These are phyloP conservation scores for Diloba caeruleocephala DNA, from an alignment of 2,888 invertebrate species.

Conservation along the genomic window DNA sequence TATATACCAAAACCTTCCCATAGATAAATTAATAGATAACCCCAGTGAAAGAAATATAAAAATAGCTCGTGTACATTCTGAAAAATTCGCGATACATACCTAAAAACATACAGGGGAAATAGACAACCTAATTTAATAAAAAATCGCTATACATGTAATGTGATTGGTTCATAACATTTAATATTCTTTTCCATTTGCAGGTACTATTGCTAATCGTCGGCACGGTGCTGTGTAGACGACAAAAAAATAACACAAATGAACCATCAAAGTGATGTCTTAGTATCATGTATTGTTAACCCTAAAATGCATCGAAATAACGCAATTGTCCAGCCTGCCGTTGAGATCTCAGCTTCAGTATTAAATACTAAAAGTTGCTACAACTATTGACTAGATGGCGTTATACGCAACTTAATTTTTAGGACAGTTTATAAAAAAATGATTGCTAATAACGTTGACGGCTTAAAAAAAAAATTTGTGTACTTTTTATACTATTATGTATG, in stretches of 20 bases:
- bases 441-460: too few species aligned
- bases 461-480: too few species aligned
- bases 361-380: constrained; percentile 10
- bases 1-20: too few species aligned
- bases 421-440: background rate
- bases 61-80: too few species aligned
- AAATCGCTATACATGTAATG: too few species aligned
- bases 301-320: constrained; percentile 39
- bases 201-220: constrained; percentile 40
- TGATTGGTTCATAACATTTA: too few species aligned
- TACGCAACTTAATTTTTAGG: background rate
- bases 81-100: too few species aligned
- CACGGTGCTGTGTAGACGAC: constrained; percentile 13
- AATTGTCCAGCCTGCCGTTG: constrained; percentile 4
- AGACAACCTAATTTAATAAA: too few species aligned
- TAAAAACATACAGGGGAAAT: too few species aligned
- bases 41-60: too few species aligned
- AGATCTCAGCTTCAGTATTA: constrained; percentile 46
- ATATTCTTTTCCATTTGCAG: constrained; percentile 22
- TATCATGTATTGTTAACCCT: background rate
- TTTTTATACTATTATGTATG: constrained; percentile 20
- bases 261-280: constrained; percentile 9
- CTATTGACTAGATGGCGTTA: constrained; percentile 42
- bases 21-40: too few species aligned
- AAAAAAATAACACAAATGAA: background rate